Evolutionary conservation across 1,140 invertebrate species (phyloP).

Genomic region (Caenorhabditis tropicalis): DNA sequence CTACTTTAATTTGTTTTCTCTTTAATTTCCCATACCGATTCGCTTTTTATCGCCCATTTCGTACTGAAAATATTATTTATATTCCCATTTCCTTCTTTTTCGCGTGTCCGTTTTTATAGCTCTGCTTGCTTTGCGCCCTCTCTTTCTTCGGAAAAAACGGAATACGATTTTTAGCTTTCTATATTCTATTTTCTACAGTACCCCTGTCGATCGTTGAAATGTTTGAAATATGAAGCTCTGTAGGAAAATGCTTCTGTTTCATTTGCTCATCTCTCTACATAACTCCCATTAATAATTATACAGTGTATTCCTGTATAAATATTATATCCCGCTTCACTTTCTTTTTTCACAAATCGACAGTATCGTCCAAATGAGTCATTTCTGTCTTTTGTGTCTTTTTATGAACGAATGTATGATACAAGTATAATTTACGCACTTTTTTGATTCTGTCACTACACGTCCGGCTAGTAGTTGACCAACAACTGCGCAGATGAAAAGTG

Average conservation of each 20-base stretch:
- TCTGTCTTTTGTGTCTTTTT: background rate
- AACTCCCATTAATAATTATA: background rate
- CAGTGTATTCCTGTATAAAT: background rate
- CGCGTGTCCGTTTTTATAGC: background rate
- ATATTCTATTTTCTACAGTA: no score
- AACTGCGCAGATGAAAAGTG: background rate
- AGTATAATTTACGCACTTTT: conserved; percentile 30
- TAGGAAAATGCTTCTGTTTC: no score
- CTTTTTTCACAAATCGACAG: background rate
- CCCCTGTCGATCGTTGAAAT: no score
- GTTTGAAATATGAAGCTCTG: no score
- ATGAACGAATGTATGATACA: conserved; percentile 12
- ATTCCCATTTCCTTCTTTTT: background rate
- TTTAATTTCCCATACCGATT: background rate
- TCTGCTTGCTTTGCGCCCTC: background rate
- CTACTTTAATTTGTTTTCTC: background rate
- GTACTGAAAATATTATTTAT: background rate
- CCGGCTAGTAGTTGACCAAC: conserved; percentile 33
- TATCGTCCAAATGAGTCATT: conserved; percentile 4
- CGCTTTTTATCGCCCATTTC: background rate
- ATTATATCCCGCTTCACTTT: background rate
- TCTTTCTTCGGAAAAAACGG: background rate
- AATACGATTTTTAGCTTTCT: no score
- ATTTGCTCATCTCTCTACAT: no score
- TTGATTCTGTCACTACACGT: background rate